Conservation (phyloP, 2,888 invertebrate species). For the Drosophila mettleri region DNA sequence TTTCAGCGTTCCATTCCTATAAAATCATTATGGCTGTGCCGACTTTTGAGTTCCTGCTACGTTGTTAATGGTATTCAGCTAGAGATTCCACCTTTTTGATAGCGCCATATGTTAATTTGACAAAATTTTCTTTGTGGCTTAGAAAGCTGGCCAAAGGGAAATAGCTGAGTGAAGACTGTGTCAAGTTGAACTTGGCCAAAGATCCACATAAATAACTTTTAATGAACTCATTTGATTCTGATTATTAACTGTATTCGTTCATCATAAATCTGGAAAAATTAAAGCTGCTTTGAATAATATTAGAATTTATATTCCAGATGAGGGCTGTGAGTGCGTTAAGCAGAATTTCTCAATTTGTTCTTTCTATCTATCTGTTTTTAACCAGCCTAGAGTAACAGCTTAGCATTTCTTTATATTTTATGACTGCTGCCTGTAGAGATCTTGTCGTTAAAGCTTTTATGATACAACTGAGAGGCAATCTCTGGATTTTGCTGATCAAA, state of each 20-base stretch:
- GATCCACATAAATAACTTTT: slow-evolving; percentile 15
- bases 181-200: slow-evolving; percentile 1
- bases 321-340: background rate
- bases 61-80: background rate
- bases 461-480: slow-evolving; percentile 19
- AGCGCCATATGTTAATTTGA: background rate
- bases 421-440: slow-evolving; percentile 13
- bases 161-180: background rate
- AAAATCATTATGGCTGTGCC: slow-evolving; percentile 39
- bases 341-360: background rate
- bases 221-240: background rate
- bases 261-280: background rate
- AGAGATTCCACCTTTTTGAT: background rate
- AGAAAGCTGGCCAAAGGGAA: slow-evolving; percentile 29
- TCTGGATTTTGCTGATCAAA: slow-evolving; percentile 31
- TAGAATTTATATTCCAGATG: background rate
- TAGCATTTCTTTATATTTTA: background rate
- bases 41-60: slow-evolving; percentile 44
- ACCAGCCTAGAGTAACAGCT: background rate
- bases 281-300: background rate
- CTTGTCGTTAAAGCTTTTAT: slow-evolving; percentile 24
- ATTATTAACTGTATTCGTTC: background rate
- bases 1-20: slow-evolving; percentile 44
- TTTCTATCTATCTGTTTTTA: no score
- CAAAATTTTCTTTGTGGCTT: background rate